Percentiles rank a stretch among this genome's conserved stretches.
Conservation (phyloP, 2,797 vertebrate genomes). For the Cossypha heuglini region DNA sequence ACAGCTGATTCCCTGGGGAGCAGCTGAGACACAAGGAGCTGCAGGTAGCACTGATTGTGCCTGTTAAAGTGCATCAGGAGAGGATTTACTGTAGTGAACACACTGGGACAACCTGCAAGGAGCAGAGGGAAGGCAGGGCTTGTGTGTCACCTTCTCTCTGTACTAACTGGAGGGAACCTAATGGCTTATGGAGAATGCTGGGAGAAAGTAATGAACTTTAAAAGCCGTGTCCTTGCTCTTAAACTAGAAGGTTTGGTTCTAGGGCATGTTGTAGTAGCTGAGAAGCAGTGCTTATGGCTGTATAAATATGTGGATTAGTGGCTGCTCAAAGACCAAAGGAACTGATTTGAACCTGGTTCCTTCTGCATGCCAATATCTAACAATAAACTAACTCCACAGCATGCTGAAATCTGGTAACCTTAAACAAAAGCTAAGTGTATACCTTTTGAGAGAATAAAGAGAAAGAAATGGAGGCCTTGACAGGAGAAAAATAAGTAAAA, state of each 20-base stretch:
- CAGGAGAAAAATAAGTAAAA: conserved; percentile 29
- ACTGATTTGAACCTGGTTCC: background rate
- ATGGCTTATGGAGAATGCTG: background rate
- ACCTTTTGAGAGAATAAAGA: background rate
- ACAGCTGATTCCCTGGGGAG: background rate
- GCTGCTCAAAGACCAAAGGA: background rate
- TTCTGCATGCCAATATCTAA: background rate
- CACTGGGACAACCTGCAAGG: background rate
- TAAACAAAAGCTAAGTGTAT: conserved; percentile 5
- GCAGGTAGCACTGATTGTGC: accelerated
- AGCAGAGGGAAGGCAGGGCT: background rate
- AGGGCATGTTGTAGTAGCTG: background rate
- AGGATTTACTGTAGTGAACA: background rate
- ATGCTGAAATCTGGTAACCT: background rate
- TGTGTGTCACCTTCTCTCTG: background rate
- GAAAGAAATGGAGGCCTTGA: conserved; percentile 9
- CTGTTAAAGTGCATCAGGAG: background rate
- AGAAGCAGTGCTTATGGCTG: background rate
- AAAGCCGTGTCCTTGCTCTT: background rate
- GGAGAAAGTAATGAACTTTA: background rate
- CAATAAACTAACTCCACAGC: background rate
- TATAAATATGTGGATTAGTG: background rate
- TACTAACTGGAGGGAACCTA: background rate
- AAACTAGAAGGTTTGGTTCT: background rate
- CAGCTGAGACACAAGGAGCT: background rate